Base-by-base conservation (phyloP, 2,113 vertebrate genomes). In the Cepphus grylle region DNA sequence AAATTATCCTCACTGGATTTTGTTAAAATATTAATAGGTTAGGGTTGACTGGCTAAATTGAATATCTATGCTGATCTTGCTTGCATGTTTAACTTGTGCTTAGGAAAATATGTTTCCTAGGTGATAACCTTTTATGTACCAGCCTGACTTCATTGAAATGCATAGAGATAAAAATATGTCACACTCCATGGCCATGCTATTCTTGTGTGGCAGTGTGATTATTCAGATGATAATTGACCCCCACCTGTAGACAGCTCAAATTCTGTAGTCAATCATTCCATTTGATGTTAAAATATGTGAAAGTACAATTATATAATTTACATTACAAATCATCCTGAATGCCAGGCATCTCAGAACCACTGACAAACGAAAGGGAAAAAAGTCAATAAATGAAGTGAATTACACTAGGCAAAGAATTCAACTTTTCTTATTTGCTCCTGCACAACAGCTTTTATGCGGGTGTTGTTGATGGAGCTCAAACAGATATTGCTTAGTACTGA, bases 1-100 rank as follows among this genome's bases (percentile, higher is more conserved):
- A 98, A 98, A 98, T 98, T 97, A 97, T 99, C 98, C 99, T 99
- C 99, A 98, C 99, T 99, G 99, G 99, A 99, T 99, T 99, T 99
- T 99, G 99, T 99, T 99, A 99, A 99, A 99, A 99, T 99, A 99
- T 99, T 99, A 99, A 99, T 99, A 99, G 99, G 99, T 99, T 99
- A 99, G 99, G 99, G 99, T 99, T 99, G 99, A 99, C 99, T 99
- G 99, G 99, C 99, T 99, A 99, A 99, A 99, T 99, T 99, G 99
- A 99, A 99, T 99, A 99, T 99, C 99, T 99, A 98, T 99, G 99
- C 99, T 98, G 99, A 99, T 99, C 99, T 99, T 98, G 98, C 99
- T 99, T 99, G 99, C 98, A 99, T 99, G 99, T 99, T 99, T 99
- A 99, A 99, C 99, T 99, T 99, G 99, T 98, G 99, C 99, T 99